Conservation (phyloP, 23 tunicate species). For the Ascidia mentula region DNA sequence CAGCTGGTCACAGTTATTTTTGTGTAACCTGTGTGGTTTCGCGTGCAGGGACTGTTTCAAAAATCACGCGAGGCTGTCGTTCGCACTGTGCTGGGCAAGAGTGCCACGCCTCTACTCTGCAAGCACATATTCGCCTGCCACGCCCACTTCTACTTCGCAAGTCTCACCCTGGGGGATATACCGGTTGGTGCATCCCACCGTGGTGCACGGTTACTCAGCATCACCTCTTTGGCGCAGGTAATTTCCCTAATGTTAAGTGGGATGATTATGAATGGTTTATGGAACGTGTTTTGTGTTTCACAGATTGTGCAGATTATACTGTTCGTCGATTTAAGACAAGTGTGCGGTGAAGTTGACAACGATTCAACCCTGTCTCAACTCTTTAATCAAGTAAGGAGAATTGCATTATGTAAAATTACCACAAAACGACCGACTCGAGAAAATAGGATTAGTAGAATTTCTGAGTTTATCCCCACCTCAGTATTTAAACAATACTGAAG, state of each 20-base stretch:
- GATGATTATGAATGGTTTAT: background rate
- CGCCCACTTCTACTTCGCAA: constrained; percentile 7
- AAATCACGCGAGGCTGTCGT: background rate
- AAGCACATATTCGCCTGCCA: constrained; percentile 6
- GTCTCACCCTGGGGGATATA: background rate
- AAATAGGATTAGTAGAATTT: too few relatives aligned
- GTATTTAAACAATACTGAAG: too few relatives aligned
- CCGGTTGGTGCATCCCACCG: background rate
- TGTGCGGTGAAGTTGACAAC: background rate
- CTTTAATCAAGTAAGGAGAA: constrained; percentile 33
- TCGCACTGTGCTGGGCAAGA: constrained; percentile 10
- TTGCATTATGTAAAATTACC: too few relatives aligned
- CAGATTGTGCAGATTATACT: constrained; percentile 62
- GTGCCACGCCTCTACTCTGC: background rate
- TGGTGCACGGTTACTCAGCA: background rate
- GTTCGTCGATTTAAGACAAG: constrained; percentile 19
- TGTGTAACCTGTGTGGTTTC: background rate
- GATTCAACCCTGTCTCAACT: constrained; percentile 18
- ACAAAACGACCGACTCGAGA: too few relatives aligned
- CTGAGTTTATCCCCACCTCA: too few relatives aligned
- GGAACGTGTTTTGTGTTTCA: background rate
- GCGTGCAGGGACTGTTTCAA: background rate
- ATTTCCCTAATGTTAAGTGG: background rate
- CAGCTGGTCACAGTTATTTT: too few relatives aligned
- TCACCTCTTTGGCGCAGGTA: background rate